Conservation (phyloP, 2,888 invertebrate species). For the Aradus depressus region DNA sequence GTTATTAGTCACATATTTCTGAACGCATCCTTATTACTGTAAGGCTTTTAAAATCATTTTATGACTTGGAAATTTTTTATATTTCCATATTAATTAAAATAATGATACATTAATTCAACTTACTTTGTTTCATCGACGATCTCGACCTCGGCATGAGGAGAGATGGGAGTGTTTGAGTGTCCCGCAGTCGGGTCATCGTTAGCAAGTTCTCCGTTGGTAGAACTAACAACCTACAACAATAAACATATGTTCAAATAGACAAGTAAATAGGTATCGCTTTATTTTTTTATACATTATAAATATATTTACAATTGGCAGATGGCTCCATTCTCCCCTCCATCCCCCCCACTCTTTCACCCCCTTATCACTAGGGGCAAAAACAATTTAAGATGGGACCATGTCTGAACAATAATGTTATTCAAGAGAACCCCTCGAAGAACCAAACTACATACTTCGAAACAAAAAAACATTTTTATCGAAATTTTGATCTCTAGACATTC, state of each 20-base stretch:
- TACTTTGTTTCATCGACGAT: slow-evolving; percentile 96
- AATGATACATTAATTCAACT: slow-evolving; percentile 39
- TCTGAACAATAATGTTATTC: no score
- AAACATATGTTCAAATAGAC: slow-evolving; percentile 29
- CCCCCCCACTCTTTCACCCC: no score
- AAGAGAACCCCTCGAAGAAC: no score
- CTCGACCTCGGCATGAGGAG: slow-evolving; percentile 85
- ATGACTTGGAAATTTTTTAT: not conserved
- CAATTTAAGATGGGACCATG: no score
- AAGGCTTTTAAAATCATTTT: not conserved
- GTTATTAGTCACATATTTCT: not conserved
- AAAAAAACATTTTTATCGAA: no score
- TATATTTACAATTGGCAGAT: no score
- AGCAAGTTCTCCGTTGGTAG: slow-evolving; percentile 90
- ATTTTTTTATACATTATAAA: no score
- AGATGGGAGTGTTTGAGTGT: slow-evolving; percentile 94
- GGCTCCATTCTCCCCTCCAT: no score
- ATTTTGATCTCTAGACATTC: no score
- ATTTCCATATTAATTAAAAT: slow-evolving; percentile 6
- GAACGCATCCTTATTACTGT: no score
- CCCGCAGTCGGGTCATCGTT: slow-evolving; percentile 93
- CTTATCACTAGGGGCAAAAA: no score
- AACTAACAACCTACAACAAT: slow-evolving; percentile 76
- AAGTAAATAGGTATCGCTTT: slow-evolving; percentile 15
- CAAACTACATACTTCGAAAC: no score